Evolutionary conservation across 2,113 vertebrate species (phyloP), one percentile per base, ranked within the genome.

Genomic region (Hippocampus mohnikei): DNA sequence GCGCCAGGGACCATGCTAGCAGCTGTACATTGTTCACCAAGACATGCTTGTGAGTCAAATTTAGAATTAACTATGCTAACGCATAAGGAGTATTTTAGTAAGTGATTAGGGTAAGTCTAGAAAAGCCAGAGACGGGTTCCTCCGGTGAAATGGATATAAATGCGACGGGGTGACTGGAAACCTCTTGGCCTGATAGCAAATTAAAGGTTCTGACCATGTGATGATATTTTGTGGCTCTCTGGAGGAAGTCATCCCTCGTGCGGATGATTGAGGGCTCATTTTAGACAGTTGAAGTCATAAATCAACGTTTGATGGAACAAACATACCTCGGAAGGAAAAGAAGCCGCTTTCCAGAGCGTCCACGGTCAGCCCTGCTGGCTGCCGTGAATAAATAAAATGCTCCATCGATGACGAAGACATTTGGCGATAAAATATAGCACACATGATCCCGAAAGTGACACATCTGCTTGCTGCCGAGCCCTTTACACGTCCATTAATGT

Each of bases 231-330:
- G 79, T 78, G 79, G 72, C 84, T 83, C 85, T 88, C 80, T 61
- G 62, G 82, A 83, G 83, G 81, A 85, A 89, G 83, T 81, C 75
- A 64, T 86, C 83, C 81, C 83, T 89, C 87, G 82, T 75, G 74
- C 70, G 59, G 72, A 87, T 83, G 84, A 89, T 88, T 88, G 84
- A 78, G 71, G 74, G 66, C 80, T 87, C 77, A 69, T 88, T 88
- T 85, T 85, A 64, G 82, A 72, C 75, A 71, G 71, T 71, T 66
- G 60, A 80, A 81, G 67, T 76, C 83, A 77, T 91, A 88, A 90
- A 90, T 90, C 88, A 82, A 72, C 8, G 15, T 84, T 84, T 84
- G 81, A 90, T 90, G 85, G 86, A 90, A 89, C 88, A 90, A 90
- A 88, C 87, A 86, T 80, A 80, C 84, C 73, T 84, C 73, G 21